Evolutionary conservation across 1,140 invertebrate genomes (phyloP), one percentile per base, ranked within the genome.

Genomic region (Rhagoletis zephyria): DNA sequence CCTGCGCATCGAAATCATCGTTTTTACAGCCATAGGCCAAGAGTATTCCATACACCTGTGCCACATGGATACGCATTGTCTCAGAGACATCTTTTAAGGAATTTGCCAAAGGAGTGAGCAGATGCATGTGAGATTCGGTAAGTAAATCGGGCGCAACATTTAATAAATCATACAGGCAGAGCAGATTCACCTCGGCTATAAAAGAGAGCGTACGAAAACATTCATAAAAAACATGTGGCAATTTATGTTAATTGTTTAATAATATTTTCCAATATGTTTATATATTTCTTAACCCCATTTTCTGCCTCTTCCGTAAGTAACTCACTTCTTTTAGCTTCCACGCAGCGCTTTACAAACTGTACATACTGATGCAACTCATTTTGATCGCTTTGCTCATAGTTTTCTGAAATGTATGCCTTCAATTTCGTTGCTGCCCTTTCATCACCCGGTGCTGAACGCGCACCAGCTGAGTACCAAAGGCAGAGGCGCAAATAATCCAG

Each of bases 401-500:
- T 89, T 19, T 85, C 51, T 81, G 59, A 87, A 6, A 93, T 93
- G 67, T 92, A 93, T 14, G 90, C 88, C 19, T 90, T 90, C 0
- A 93, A 64, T 48, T 91, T 89, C 7, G 89, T 86, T 6, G 89
- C 88, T 60, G 90, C 86, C 65, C 91, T 91, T 56, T 92, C 90
- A 88, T 92, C 90, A 3, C 91, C 92, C 0, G 94, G 94, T 42
- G 94, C 93, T 12, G 91, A 90, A 5, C 93, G 90, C 42, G 93
- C 90, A 0, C 91, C 92, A 40, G 92, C 91, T 9, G 92, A 93
- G 74, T 91, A 93, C 92, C 92, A 93, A 40, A 98, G 93, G 90
- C 97, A 97, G 89, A 97, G 94, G 4, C 97, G 94, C 86, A 97
- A 92, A 93, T 97, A 97, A 3, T 95, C 94, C 6, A 97, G 92